Evolutionary conservation across 64 coral and sea anemone genomes (phyloP), one percentile per base, ranked within the genome.

Genomic region (Acropora tenuis): DNA sequence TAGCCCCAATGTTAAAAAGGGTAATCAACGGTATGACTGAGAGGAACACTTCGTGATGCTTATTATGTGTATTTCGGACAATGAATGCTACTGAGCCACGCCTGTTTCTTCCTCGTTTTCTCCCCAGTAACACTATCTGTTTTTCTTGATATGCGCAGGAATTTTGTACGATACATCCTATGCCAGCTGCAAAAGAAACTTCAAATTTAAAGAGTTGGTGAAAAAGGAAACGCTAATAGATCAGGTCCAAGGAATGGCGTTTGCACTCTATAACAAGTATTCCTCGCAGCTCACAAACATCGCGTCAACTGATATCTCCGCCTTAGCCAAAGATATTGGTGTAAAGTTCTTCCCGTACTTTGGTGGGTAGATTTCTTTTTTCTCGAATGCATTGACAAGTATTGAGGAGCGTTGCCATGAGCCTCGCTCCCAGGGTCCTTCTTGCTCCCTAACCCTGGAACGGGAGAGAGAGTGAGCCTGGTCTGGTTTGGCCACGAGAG

Each of bases 111-210:
- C 7, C 16, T 8, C 6, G 60, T 13, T 13, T 63, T 55, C 10
- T 10, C 2, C 2, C 60, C 10, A 63, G 11, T 63, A 63, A 63
- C 60, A 63, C 60, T 13, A 63, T 8, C 13, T 30, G 40, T 80
- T 80, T 7, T 8, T 2, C 49, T 85, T 1, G 4, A 43, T n/a
- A 55, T 55, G 2, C 15, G 78, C 47, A 69, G 91, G 91, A 9
- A 73, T 87, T 18, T 68, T 76, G 20, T 92, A 92, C 50, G 91
- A 92, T 5, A 87, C 60, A 43, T 87, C 91, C 2, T 77, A 87
- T 13, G 91, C 50, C 10, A 90, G 68, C 5, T 90, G 89, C 69
- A 5, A 18, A 8, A 69, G 89, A 74, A 74, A 45, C 3, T 43
- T 50, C 6, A 91, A 84, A 59, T 59, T 83, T 74, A 65, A 59